Base-by-base conservation (phyloP, 2,888 invertebrate genomes). In the Troides helena region DNA sequence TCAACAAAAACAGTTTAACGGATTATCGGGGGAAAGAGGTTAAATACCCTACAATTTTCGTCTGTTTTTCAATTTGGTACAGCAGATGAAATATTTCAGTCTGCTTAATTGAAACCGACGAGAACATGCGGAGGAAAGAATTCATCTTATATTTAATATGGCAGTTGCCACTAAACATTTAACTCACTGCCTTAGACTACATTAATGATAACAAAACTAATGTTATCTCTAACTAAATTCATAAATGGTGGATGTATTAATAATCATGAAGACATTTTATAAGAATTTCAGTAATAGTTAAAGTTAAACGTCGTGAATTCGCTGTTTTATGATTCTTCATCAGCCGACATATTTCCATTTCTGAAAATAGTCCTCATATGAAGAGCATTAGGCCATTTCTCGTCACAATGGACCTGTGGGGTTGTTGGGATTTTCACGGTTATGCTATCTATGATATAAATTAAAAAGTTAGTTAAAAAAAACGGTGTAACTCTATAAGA, bases 21-120 rank as follows among this genome's bases (percentile, higher is more conserved):
- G 25, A 18, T 61, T 25, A 30, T 67, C 39, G 46, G 62, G 30
- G 61, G 43, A 65, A 69, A 23, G 65, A 69, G 69, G 69, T 62
- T 69, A 65, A 65, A 61, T 57, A 62, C 57, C 57, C n/a, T 56
- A 30, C 46, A 60, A 30, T 60, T 60, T 59, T 60, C 46, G 10
- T 6, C 56, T 50, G 53, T 53, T 60, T 64, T 64, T 53, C 18
- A 65, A 56, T 69, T 56, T 59, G 36, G 57, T 39, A 56, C 7
- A 68, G 50, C 68, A 59, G 58, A 69, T 53, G 53, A 53, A 53
- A 53, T 53, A n/a, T 53, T 53, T n/a, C n/a, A 53, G 53, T 53
- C 53, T 53, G 53, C 53, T n/a, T n/a, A n/a, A 53, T n/a, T n/a
- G 18, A 8, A 53, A 53, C 53, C n/a, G 5, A 18, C 1, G 53